Evolutionary conservation across 2,888 invertebrate species (phyloP), one percentile per base, ranked within the genome.

Genomic region (Drosophila subquinaria): DNA sequence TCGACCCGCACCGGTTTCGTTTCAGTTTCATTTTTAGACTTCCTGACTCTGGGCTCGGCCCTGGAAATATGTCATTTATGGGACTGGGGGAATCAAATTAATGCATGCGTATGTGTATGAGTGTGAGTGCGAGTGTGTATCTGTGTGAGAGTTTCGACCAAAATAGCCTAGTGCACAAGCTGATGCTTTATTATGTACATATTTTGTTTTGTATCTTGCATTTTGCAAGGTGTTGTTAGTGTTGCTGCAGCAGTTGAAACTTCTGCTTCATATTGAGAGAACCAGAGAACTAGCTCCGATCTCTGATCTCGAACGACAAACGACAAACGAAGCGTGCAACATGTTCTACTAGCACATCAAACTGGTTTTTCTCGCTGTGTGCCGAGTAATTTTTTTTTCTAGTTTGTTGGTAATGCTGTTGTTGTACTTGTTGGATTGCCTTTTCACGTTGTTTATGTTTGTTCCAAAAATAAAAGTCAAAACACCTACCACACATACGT

Each of bases 51-150:
- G 78, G n/a, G 65, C 71, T 64, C 63, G 72, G 79, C 76, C 79
- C 79, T 84, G 70, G 68, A 89, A 89, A 81, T 84, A 69, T 87
- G 85, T 89, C 89, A 87, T 68, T 83, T 73, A 63, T 62, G 74
- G 78, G 64, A 61, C 76, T 59, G 59, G 20, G 60, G 79, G 69
- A 74, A 69, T 53, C 52, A 47, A 42, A 43, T 53, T 45, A 38
- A 53, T 53, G 42, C 42, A 9, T 27, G 13, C 20, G 13, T 33
- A 13, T 52, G 17, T n/a, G 3, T 30, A 4, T 50, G 11, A 2
- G 30, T 8, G 2, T 30, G 30, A 6, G 30, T 30, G 30, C 30
- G 17, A 15, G n/a, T n/a, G n/a, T n/a, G 20, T 62, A 36, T 62
- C 5, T 51, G 47, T 38, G 40, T 47, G 57, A n/a, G 10, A 36